A percentile compares a stretch with the other conserved stretches of the same genome.
Evolutionary conservation across 2,113 vertebrate genomes (phyloP).

Genomic region (Ameiurus melas): DNA sequence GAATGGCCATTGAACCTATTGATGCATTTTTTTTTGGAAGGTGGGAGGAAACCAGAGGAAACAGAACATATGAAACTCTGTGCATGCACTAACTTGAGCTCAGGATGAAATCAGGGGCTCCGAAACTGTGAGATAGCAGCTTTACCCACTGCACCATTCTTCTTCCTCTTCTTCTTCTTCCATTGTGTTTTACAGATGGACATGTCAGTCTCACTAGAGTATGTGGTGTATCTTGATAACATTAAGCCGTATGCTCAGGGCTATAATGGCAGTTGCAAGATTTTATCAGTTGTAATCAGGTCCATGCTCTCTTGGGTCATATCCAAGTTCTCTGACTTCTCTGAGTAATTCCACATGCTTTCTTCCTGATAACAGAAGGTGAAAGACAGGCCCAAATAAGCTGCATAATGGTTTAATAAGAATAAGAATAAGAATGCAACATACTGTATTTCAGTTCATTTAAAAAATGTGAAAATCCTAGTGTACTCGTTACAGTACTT

Average conservation of each 20-base stretch:
- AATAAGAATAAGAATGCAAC: background rate
- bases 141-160: background rate
- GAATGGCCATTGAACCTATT: no score
- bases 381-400: background rate
- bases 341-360: constrained; percentile 6
- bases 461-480: background rate
- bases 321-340: constrained; percentile 27
- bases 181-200: background rate
- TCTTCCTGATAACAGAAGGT: background rate
- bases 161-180: background rate
- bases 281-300: constrained; percentile 29
- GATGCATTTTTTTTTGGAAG: background rate
- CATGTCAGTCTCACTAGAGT: background rate
- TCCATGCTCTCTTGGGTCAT: constrained; percentile 4
- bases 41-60: background rate
- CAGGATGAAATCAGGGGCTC: background rate
- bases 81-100: background rate
- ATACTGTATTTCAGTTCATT: background rate
- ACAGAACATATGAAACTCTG: background rate
- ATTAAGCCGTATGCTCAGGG: background rate
- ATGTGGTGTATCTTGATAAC: background rate
- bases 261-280: constrained; percentile 4
- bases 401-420: background rate
- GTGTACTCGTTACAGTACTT: background rate
- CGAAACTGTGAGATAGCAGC: background rate